Conservation (phyloP, 2,113 vertebrate genomes). For the human region DNA sequence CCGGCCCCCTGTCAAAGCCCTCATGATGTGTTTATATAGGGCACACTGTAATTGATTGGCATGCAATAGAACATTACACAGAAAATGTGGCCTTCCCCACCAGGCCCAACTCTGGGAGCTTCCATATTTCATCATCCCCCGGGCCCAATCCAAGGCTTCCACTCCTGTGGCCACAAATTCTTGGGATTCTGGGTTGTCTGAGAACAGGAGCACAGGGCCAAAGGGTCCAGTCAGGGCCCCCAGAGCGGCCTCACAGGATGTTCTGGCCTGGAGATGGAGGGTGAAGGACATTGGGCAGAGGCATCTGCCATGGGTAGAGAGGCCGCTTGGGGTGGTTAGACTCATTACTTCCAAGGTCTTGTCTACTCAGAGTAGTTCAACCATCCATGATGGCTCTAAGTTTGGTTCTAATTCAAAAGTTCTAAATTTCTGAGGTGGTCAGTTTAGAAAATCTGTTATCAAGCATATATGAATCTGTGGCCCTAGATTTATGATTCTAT, state of each 20-base stretch:
- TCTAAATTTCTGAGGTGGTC: constrained; percentile 33
- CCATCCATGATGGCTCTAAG: background rate
- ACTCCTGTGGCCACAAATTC: constrained; percentile 67
- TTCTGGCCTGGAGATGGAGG: background rate
- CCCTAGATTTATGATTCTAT: background rate
- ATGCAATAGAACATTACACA: constrained; percentile 84
- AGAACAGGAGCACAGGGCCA: constrained; percentile 38
- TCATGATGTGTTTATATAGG: constrained; percentile 90
- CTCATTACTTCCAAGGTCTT: background rate
- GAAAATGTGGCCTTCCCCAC: constrained; percentile 85
- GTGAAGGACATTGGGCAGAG: background rate
- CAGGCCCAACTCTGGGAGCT: constrained; percentile 76
- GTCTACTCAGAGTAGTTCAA: background rate
- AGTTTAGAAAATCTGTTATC: constrained; percentile 15
- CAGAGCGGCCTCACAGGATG: background rate
- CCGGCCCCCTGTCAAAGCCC: constrained; percentile 88
- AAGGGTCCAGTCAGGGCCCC: background rate
- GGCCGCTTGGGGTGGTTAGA: background rate
- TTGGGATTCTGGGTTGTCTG: constrained; percentile 75
- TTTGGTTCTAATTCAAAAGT: background rate
- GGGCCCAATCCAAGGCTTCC: constrained; percentile 53
- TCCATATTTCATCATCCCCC: constrained; percentile 81
- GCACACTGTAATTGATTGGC: constrained; percentile 83
- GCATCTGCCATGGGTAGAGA: background rate
- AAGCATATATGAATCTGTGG: background rate